A percentile compares a stretch with the other conserved stretches of the same genome.
phyloP scores from a whole-genome alignment of 2,888 invertebrate species.

The Odontothrips loti region DNA sequence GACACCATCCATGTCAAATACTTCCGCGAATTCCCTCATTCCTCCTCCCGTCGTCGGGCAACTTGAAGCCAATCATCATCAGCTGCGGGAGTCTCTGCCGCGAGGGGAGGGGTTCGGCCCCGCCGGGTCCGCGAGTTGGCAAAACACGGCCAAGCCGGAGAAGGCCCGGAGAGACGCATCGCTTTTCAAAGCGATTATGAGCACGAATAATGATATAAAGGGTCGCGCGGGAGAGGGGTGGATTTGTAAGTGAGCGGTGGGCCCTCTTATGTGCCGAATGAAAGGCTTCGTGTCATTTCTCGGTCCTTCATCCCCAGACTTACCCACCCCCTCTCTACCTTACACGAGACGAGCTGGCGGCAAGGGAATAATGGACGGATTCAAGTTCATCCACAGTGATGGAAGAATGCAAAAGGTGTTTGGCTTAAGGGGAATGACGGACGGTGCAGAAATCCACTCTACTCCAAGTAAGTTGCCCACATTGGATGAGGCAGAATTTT shows the following conservation, averaged over 20 bases:
- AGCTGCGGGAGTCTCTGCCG: not conserved
- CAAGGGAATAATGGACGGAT: no score
- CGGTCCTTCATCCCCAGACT: not conserved
- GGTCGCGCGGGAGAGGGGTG: not conserved
- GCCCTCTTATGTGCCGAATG: not conserved
- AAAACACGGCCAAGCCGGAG: not conserved
- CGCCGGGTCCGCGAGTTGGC: slow-evolving; percentile 14
- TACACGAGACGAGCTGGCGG: no score
- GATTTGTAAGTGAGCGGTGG: not conserved
- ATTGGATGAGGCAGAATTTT: no score
- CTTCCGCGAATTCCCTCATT: not conserved
- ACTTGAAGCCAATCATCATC: slow-evolving; percentile 18
- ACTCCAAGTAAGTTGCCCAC: no score
- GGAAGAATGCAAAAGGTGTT: no score
- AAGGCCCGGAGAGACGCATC: not conserved
- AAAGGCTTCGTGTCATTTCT: slow-evolving; percentile 13
- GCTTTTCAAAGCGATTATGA: slow-evolving; percentile 8
- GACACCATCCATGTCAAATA: no score
- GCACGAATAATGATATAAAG: slow-evolving; percentile 11
- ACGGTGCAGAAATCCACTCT: no score
- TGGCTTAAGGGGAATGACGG: no score
- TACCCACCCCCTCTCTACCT: not conserved
- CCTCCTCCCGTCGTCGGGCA: not conserved
- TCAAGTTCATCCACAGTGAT: no score
- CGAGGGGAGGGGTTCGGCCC: not conserved